Evolutionary conservation across 2,113 vertebrate species (phyloP).

Genomic region (Erpornis zantholeuca): DNA sequence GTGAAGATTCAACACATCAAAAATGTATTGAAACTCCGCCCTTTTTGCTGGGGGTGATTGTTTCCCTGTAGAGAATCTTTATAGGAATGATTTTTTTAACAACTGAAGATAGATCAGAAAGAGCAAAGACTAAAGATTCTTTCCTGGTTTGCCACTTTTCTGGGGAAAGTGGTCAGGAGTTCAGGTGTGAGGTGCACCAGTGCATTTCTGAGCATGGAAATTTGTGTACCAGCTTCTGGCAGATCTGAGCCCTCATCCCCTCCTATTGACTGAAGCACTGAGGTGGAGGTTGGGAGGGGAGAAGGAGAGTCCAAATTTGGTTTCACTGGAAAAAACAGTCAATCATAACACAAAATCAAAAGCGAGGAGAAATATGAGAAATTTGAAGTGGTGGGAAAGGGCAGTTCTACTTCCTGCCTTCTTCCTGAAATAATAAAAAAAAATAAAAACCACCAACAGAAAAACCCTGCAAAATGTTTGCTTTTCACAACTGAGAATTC

Average conservation of each 20-base stretch:
- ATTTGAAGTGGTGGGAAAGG: neutral
- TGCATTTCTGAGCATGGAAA: neutral
- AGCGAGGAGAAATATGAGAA: neutral
- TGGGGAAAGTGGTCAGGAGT: neutral
- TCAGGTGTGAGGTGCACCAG: neutral
- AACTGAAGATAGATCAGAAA: neutral
- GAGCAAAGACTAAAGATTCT: neutral
- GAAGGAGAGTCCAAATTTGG: neutral
- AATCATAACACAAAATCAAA: neutral
- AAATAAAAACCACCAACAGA: neutral
- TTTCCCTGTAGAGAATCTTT: neutral
- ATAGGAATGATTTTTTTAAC: neutral
- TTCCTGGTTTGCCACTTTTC: neutral
- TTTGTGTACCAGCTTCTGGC: neutral
- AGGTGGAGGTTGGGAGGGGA: neutral
- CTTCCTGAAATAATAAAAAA: neutral
- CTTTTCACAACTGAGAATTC: neutral
- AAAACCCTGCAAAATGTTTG: neutral
- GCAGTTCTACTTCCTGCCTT: neutral
- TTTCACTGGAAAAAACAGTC: neutral
- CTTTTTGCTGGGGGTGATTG: neutral
- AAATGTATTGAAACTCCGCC: neutral
- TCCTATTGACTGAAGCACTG: neutral
- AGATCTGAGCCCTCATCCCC: neutral
- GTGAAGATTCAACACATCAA: neutral